A percentile compares a stretch with the other conserved stretches of the same genome.
Evolutionary conservation across 2,113 vertebrate genomes (phyloP).

Genomic region (Gymnocephalus cernua): DNA sequence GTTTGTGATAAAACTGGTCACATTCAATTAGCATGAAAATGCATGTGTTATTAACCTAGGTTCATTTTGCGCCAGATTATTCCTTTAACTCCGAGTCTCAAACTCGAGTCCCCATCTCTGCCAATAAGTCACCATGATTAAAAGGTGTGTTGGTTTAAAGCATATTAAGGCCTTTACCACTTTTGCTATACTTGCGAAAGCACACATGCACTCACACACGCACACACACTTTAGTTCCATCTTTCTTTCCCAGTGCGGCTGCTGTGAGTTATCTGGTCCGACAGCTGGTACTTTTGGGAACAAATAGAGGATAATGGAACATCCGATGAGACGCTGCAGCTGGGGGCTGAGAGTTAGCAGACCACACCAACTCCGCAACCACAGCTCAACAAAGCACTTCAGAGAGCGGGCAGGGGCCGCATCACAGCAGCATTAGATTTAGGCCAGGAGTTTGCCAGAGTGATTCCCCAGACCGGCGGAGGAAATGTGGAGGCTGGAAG

Average conservation of each 20-base stretch:
- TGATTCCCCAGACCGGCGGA: neutral
- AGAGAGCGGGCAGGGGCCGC: neutral
- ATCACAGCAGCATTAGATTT: constrained; percentile 22
- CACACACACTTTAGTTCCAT: neutral
- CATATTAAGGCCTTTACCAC: neutral
- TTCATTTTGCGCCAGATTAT: too few species aligned
- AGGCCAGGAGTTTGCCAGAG: constrained; percentile 2
- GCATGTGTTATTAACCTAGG: too few species aligned
- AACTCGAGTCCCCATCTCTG: too few species aligned
- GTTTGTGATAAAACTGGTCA: too few species aligned
- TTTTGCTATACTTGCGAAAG: neutral
- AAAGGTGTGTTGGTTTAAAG: neutral
- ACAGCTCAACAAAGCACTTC: constrained; percentile 24
- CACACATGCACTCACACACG: neutral
- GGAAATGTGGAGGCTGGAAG: neutral
- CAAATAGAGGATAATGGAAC: constrained; percentile 12
- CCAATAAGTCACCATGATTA: neutral
- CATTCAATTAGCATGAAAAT: too few species aligned
- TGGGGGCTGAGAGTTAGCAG: neutral
- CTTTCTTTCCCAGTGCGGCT: neutral
- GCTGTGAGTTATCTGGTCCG: neutral
- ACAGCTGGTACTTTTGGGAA: neutral
- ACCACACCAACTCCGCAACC: constrained; percentile 1
- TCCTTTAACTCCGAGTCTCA: too few species aligned
- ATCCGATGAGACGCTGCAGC: constrained; percentile 8